Evolutionary conservation across 2,888 invertebrate genomes (phyloP).

Genomic region (Drosophila mercatorum): DNA sequence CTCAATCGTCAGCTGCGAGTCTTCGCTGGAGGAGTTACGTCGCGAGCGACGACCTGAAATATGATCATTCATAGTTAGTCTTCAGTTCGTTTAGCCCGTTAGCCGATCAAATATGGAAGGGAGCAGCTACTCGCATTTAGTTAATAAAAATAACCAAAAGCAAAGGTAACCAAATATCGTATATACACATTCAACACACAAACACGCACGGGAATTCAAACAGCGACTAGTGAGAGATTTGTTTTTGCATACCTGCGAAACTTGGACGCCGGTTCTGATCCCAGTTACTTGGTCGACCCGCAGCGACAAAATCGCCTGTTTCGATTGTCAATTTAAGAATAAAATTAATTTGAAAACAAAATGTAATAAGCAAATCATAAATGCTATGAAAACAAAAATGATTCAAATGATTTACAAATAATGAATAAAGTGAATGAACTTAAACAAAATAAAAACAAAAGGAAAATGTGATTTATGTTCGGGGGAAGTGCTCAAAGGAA

Average conservation of each 20-base stretch:
- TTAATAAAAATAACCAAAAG: conserved; percentile 7
- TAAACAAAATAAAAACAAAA: not conserved
- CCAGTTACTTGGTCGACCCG: conserved; percentile 95
- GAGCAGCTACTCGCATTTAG: conserved; percentile 24
- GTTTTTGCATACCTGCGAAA: conserved; percentile 88
- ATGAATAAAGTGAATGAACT: not conserved
- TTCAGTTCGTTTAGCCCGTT: not conserved
- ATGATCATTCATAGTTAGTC: not conserved
- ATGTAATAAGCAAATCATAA: conserved; percentile 31
- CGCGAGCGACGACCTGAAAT: conserved; percentile 90
- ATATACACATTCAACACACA: conserved; percentile 31
- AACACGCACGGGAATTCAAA: conserved; percentile 35
- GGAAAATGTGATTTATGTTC: not conserved
- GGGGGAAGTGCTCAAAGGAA: not conserved
- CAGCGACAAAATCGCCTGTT: conserved; percentile 87
- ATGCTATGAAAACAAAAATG: conserved; percentile 16
- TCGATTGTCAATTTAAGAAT: conserved; percentile 41
- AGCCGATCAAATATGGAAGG: not conserved
- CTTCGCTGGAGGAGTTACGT: conserved; percentile 93
- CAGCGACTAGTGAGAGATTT: conserved; percentile 33
- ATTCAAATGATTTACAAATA: not conserved
- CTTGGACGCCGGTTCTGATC: conserved; percentile 89
- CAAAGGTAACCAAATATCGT: conserved; percentile 11
- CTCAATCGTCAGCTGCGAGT: conserved; percentile 95
- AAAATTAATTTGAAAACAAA: conserved; percentile 37